Percentiles rank a stretch among this genome's conserved stretches.
Evolutionary conservation across 2,113 vertebrate species (phyloP).

Genomic region (Brachyhypopomus occidentalis): DNA sequence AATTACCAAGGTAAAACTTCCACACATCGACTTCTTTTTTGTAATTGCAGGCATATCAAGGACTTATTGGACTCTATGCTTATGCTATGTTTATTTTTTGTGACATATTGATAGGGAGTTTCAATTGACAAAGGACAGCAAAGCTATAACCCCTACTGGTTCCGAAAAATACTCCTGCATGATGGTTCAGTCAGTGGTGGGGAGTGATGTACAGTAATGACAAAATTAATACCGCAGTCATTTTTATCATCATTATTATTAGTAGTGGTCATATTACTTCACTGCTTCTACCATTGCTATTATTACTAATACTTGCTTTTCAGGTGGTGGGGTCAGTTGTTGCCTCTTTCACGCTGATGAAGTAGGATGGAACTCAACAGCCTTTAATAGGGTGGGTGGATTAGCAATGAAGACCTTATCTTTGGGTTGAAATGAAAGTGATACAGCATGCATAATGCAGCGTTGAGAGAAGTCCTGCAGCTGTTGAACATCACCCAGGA

Average conservation of each 20-base stretch:
- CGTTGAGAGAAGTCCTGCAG: slow-evolving; percentile 64
- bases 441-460: slow-evolving; percentile 72
- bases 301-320: no score
- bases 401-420: slow-evolving; percentile 58
- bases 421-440: slow-evolving; percentile 58
- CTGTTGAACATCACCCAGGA: slow-evolving; percentile 72
- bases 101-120: background rate
- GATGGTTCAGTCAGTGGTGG: no score
- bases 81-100: background rate
- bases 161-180: background rate
- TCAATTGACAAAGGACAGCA: background rate
- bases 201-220: no score
- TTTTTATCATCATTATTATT: background rate
- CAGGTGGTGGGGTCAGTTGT: no score
- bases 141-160: background rate
- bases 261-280: no score
- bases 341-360: background rate
- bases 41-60: background rate
- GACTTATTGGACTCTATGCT: background rate
- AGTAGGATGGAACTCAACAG: background rate
- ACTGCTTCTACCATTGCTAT: no score
- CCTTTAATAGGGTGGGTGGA: slow-evolving; percentile 23
- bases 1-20: background rate
- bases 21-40: background rate
- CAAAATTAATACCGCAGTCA: background rate